These are phyloP conservation scores for Rhynchonycteris naso DNA, from an alignment of 2,797 vertebrate species.

Conservation along the genomic window DNA sequence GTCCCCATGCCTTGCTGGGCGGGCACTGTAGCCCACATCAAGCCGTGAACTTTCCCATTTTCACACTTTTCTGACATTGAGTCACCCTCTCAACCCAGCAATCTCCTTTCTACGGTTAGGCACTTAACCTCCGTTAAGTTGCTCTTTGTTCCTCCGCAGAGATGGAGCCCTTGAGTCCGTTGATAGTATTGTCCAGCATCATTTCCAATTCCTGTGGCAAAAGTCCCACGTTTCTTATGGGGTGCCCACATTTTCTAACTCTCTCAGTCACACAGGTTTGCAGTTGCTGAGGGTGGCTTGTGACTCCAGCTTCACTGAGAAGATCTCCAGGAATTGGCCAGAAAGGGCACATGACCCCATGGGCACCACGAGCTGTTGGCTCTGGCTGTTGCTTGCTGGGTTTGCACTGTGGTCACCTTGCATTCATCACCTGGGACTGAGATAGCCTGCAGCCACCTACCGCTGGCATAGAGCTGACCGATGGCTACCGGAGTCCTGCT, in stretches of 20 bases:
- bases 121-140: not conserved
- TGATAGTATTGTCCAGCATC: not conserved
- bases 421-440: not conserved
- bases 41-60: not conserved
- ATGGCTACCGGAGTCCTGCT: not conserved
- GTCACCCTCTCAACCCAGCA: not conserved
- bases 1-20: not conserved
- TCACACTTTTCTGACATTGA: not conserved
- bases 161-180: not conserved
- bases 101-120: not conserved
- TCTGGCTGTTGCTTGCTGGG: not conserved
- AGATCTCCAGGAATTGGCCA: not conserved
- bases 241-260: not conserved
- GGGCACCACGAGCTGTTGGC: not conserved
- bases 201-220: not conserved
- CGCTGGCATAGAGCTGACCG: not conserved
- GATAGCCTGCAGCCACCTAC: too few relatives aligned
- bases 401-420: not conserved
- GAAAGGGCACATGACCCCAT: not conserved
- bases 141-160: not conserved
- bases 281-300: not conserved
- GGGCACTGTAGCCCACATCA: not conserved
- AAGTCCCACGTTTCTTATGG: not conserved
- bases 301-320: not conserved
- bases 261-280: not conserved